A percentile compares a stretch with the other conserved stretches of the same genome.
phyloP scores from a whole-genome alignment of 1,140 invertebrate species.

The Trachymyrmex septentrionalis region DNA sequence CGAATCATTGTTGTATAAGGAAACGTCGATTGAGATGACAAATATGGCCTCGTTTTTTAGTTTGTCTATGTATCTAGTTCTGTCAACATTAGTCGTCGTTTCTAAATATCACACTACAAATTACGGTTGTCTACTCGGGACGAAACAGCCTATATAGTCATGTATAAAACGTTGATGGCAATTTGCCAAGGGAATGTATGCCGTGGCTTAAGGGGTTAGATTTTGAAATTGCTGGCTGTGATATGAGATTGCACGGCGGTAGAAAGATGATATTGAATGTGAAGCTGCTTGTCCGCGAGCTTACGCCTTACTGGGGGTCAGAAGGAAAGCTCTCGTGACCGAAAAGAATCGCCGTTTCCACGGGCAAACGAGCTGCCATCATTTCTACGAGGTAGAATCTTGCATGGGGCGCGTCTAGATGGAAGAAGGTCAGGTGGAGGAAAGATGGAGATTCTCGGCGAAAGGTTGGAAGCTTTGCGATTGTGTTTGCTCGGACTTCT shows the following conservation, averaged over 20 bases:
- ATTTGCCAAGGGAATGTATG: slow-evolving; percentile 43
- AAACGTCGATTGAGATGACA: neutral
- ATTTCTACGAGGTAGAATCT: slow-evolving; percentile 60
- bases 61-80: neutral
- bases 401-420: slow-evolving; percentile 46
- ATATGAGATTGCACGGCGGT: slow-evolving; percentile 46
- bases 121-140: neutral
- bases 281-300: slow-evolving; percentile 59
- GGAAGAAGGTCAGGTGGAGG: slow-evolving; percentile 32
- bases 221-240: slow-evolving; percentile 46
- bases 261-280: slow-evolving; percentile 53
- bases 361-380: slow-evolving; percentile 53
- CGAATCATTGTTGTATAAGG: neutral
- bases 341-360: slow-evolving; percentile 59
- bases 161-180: slow-evolving; percentile 45
- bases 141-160: neutral
- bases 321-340: slow-evolving; percentile 37
- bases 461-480: slow-evolving; percentile 45
- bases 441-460: slow-evolving; percentile 37
- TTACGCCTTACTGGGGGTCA: slow-evolving; percentile 40
- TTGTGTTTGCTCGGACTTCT: slow-evolving; percentile 62
- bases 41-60: neutral
- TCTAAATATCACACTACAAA: slow-evolving; percentile 1
- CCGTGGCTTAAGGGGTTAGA: slow-evolving; percentile 50
- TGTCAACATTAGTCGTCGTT: neutral